Evolutionary conservation across 2,888 invertebrate species (phyloP).

Genomic region (Phymatocera aterrima): DNA sequence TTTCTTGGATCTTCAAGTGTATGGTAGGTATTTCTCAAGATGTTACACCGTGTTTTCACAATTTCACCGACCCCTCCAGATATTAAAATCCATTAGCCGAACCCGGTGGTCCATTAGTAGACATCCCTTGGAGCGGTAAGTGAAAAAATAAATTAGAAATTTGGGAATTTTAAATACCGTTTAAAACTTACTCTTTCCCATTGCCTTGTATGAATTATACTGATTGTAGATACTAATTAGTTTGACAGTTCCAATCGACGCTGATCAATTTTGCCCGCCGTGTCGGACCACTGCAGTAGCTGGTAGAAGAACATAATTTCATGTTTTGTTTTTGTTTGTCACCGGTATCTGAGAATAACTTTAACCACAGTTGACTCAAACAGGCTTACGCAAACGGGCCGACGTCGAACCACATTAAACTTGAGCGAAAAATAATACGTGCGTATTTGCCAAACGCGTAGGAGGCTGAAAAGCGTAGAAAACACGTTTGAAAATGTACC

Average conservation of each 20-base stretch:
- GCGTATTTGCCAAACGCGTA: background rate
- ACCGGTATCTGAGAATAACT: too few relatives aligned
- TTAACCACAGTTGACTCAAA: conserved; percentile 8
- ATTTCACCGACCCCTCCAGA: conserved; percentile 25
- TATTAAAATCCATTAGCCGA: conserved; percentile 34
- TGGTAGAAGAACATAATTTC: background rate
- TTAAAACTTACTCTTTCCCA: background rate
- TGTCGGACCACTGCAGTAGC: background rate
- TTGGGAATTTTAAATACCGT: background rate
- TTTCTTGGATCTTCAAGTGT: background rate
- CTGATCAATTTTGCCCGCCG: background rate
- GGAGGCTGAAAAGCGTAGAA: background rate
- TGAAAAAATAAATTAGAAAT: background rate
- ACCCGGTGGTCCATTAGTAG: conserved; percentile 25
- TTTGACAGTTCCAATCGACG: background rate
- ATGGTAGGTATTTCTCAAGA: conserved; percentile 10
- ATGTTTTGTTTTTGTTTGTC: conserved; percentile 3
- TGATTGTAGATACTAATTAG: background rate
- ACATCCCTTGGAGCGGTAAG: background rate
- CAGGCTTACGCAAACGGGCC: background rate
- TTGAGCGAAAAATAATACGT: background rate
- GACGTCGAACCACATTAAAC: background rate
- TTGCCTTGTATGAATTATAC: background rate
- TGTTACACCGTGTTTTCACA: conserved; percentile 23
- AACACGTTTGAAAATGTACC: background rate